Conservation (phyloP, 2,113 vertebrate species). For the Tragelaphus imberbis region DNA sequence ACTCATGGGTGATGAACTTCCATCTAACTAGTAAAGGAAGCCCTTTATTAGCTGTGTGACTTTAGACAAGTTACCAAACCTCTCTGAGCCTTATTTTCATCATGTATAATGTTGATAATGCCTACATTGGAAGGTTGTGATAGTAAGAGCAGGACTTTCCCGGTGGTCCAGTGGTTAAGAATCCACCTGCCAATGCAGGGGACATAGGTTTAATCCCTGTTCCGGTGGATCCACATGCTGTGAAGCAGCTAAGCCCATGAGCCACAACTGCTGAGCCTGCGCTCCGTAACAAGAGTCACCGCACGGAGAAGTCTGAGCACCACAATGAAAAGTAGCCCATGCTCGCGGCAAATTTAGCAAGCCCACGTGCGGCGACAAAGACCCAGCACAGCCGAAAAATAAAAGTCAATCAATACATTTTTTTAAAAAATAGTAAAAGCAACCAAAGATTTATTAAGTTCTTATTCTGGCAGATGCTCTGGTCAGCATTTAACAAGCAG, state of each 20-base stretch:
- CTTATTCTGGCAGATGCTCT: neutral
- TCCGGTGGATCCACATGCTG: neutral
- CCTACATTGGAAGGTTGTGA: neutral
- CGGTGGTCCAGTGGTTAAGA: neutral
- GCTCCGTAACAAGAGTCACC: neutral
- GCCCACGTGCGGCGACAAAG: neutral
- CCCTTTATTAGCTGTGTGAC: neutral
- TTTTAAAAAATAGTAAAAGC: neutral
- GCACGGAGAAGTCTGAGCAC: neutral
- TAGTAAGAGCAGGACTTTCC: neutral
- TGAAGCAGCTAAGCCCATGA: neutral
- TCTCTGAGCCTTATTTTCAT: neutral
- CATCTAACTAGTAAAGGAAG: neutral
- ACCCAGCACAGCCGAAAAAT: neutral
- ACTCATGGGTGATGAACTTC: neutral
- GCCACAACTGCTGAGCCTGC: neutral
- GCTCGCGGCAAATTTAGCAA: neutral
- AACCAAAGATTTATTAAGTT: neutral
- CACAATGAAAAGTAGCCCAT: neutral
- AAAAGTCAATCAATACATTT: neutral
- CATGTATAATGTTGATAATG: neutral
- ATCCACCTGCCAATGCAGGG: neutral
- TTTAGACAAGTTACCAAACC: neutral
- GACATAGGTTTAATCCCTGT: neutral
- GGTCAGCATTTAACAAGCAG: neutral